Evolutionary conservation across 2,113 vertebrate species (phyloP).

Genomic region (Sakesphorus luctuosus): DNA sequence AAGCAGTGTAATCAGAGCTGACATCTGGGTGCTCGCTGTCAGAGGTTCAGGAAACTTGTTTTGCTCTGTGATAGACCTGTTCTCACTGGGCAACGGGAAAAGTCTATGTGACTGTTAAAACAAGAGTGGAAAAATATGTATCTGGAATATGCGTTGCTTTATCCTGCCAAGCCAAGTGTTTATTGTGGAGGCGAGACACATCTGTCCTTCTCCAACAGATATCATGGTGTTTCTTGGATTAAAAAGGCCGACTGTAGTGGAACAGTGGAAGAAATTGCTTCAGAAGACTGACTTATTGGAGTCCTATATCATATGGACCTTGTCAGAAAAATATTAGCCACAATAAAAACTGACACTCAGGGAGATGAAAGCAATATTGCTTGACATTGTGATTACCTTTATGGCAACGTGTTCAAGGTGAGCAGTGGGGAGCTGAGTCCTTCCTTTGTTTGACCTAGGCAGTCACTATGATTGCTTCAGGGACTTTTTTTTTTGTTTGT

Average conservation of each 20-base stretch:
- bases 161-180: constrained; percentile 66
- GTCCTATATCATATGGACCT: neutral
- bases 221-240: constrained; percentile 64
- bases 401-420: neutral
- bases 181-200: constrained; percentile 65
- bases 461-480: neutral
- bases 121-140: constrained; percentile 66
- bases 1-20: constrained; percentile 23
- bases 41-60: constrained; percentile 51
- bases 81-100: constrained; percentile 38
- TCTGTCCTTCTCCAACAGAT: constrained; percentile 67
- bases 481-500: neutral
- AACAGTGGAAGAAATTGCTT: constrained; percentile 64
- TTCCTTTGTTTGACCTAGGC: neutral
- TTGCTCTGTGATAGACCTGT: constrained; percentile 16
- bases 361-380: constrained; percentile 22
- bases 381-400: constrained; percentile 3
- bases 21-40: constrained; percentile 50
- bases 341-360: neutral
- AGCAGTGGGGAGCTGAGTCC: neutral
- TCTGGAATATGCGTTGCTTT: constrained; percentile 63
- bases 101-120: constrained; percentile 59
- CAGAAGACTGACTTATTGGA: constrained; percentile 39
- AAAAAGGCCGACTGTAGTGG: constrained; percentile 35
- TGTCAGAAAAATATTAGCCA: constrained; percentile 37